Evolutionary conservation across 2,888 invertebrate genomes (phyloP), one percentile per base, ranked within the genome.

Genomic region (Tipula helvola): DNA sequence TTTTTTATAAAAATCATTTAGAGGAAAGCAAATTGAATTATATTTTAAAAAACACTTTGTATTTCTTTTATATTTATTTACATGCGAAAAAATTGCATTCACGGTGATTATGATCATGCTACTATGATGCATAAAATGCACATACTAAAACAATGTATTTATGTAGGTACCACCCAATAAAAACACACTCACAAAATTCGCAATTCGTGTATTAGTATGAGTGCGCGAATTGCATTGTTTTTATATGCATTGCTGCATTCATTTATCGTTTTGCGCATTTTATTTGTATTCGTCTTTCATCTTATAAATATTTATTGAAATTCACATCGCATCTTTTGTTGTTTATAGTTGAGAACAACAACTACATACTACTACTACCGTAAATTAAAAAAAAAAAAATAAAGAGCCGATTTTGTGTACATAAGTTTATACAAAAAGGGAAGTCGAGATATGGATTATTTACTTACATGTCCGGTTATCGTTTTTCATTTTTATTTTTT

Each of bases 11-110:
- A 52, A 71, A 71, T 71, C 71, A 71, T 71, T 71, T 71, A 71
- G 71, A 71, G 71, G 71, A 71, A 71, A 71, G 71, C 71, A 71
- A 71, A 71, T 71, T 71, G 71, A 71, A 71, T 71, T 71, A 71
- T 28, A 71, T 71, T 71, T 71, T 71, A 10, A 71, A 28, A 71
- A 71, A 71, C 71, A 71, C 71, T 71, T 71, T 71, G 71, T 71
- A 71, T 71, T 71, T 71, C 71, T 71, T 71, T 71, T 71, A 71
- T 71, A 71, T 28, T 28, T 71, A 28, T 71, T 71, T 71, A 71
- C 71, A 71, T 71, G 71, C 71, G 10, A 71, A 71, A 71, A 71
- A 71, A 28, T 28, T 71, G 12, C 28, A 71, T 71, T 71, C 71
- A 71, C 71, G 18, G 71, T 71, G 71, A 71, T 71, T 71, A 71